phyloP scores from a whole-genome alignment of 1,140 invertebrate genomes.

The Vollenhovia emeryi region DNA sequence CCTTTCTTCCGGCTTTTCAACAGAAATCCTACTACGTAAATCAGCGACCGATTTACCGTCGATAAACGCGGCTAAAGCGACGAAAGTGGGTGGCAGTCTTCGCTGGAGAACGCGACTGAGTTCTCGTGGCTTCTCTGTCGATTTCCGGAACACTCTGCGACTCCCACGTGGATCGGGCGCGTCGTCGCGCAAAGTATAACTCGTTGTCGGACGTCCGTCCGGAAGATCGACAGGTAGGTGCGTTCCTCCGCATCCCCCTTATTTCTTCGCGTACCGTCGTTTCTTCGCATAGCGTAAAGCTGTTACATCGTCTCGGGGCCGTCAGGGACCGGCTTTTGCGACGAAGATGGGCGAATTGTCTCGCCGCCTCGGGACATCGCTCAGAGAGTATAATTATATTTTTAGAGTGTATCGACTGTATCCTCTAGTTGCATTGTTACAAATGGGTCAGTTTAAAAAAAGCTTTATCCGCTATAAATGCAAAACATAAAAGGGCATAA shows the following conservation, averaged over 20 bases:
- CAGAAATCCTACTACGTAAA: constrained; percentile 45
- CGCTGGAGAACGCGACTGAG: constrained; percentile 16
- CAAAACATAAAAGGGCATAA: background rate
- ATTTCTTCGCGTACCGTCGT: background rate
- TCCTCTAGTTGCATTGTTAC: background rate
- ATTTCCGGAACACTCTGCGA: constrained; percentile 66
- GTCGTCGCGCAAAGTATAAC: constrained; percentile 78
- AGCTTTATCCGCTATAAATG: background rate
- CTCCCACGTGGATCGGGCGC: constrained; percentile 79
- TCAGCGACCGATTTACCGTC: constrained; percentile 41
- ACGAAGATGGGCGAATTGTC: constrained; percentile 23
- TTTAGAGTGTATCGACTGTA: background rate
- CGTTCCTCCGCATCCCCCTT: constrained; percentile 5
- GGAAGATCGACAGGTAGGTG: constrained; percentile 77
- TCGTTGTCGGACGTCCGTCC: constrained; percentile 80
- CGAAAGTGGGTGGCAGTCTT: constrained; percentile 44
- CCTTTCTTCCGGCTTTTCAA: constrained; percentile 34
- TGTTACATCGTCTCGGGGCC: constrained; percentile 34
- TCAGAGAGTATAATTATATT: constrained; percentile 39
- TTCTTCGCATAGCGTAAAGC: constrained; percentile 25
- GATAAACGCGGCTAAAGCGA: constrained; percentile 41
- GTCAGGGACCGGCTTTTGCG: background rate
- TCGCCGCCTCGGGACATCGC: constrained; percentile 1
- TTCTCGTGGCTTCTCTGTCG: constrained; percentile 54
- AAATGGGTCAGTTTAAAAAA: background rate